Evolutionary conservation across 1,140 invertebrate genomes (phyloP).

Genomic region (Thaumetopoea pityocampa): DNA sequence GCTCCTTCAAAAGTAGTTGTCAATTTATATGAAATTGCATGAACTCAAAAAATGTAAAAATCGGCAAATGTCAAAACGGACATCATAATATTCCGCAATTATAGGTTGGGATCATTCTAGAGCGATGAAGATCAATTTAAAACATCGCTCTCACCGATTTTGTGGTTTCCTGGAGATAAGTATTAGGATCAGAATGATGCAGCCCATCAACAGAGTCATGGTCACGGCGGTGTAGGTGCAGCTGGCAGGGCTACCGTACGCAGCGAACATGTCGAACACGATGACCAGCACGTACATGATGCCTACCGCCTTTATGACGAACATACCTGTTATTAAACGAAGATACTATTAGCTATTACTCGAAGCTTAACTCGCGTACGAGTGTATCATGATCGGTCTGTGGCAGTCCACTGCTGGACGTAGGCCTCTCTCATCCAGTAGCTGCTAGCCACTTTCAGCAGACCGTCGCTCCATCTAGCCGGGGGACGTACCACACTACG

Average conservation of each 20-base stretch:
- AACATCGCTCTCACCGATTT: conserved; percentile 82
- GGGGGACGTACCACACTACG: no score
- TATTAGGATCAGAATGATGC: conserved; percentile 86
- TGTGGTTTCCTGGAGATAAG: conserved; percentile 93
- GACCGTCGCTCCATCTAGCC: no score
- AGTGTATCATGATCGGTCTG: background rate
- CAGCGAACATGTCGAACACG: conserved; percentile 89
- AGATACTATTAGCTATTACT: background rate
- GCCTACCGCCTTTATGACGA: conserved; percentile 92
- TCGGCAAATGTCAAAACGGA: no score
- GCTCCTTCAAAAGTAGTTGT: no score
- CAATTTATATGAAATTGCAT: no score
- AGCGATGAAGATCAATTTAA: background rate
- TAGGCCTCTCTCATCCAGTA: no score
- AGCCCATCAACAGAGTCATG: conserved; percentile 83
- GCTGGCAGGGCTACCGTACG: conserved; percentile 84
- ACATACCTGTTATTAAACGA: conserved; percentile 77
- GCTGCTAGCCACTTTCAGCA: no score
- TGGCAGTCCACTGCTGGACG: background rate
- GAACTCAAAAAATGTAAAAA: no score
- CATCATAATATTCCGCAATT: background rate
- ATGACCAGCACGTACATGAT: conserved; percentile 88
- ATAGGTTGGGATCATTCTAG: background rate
- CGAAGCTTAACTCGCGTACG: background rate
- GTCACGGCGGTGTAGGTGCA: conserved; percentile 82